Base-by-base conservation (phyloP, 2,888 invertebrate genomes). In the Deilephila porcellus region DNA sequence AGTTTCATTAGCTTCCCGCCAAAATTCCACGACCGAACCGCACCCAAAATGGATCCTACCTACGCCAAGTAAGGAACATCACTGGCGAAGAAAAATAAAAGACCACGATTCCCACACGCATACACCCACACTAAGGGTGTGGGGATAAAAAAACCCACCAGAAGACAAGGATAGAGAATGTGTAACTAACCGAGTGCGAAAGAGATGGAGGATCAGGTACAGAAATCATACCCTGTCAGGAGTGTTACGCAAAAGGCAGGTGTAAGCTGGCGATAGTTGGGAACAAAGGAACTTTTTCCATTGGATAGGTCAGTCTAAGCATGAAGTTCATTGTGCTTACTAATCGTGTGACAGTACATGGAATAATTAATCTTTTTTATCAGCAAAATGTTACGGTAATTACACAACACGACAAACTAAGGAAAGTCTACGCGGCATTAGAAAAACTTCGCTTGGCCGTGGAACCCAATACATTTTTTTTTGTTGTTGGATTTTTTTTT, bases 161-260 rank as follows among this genome's bases (percentile, higher is more conserved):
- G 81, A 76, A 73, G 85, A 91, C 83, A 85, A 87, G 86, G 90
- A 92, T 83, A 83, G 78, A 77, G 77, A 77, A 82, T 81, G 74
- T 62, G 71, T 78, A 79, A 75, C 76, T 73, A 72, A 78, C 77
- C 75, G 74, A 73, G 87, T 78, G 81, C 76, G 88, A 92, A 83
- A 87, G 86, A 85, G 91, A 92, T 77, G 79, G 74, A 86, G 78
- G 80, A 88, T 86, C 88, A 90, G 89, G 91, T 90, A 91, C 86
- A 87, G 81, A 87, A 91, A 89, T 89, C 88, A 87, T 91, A 91
- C 91, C 91, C 90, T 85, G 85, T 81, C 86, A 87, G 88, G 90
- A 88, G 89, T 88, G 88, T 91, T 90, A 90, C 88, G 90, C 91
- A 93, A 92, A 85, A 86, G 88, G 93, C 93, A 94, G 94, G 93